Evolutionary conservation across 2,888 invertebrate species (phyloP).

Genomic region (Endotricha flammealis): DNA sequence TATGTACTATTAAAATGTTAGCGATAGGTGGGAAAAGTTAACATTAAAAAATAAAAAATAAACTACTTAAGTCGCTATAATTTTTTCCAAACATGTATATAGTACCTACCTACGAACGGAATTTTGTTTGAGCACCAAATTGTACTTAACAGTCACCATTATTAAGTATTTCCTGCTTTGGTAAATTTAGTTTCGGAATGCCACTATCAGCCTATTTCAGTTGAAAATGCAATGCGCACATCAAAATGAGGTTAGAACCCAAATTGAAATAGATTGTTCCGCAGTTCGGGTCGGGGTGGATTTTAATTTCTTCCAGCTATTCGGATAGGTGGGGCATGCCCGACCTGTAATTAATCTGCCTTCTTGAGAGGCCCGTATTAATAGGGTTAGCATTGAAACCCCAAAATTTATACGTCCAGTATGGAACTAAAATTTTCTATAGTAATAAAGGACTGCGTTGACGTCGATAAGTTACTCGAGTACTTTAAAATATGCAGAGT

Average conservation of each 20-base stretch:
- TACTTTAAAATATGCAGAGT: not conserved
- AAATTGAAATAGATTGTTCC: conserved; percentile 3
- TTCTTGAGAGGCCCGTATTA: conserved; percentile 15
- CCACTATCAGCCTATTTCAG: not conserved
- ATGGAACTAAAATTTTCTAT: too few relatives aligned
- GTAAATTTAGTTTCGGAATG: not conserved
- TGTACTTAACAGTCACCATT: not conserved
- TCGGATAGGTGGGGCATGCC: conserved; percentile 24
- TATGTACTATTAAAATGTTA: too few relatives aligned
- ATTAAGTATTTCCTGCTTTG: not conserved
- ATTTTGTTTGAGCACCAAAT: not conserved
- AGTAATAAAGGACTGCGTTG: not conserved
- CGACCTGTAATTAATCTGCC: conserved; percentile 50
- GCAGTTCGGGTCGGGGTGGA: conserved; percentile 14
- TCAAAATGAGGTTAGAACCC: not conserved
- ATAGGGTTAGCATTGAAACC: too few relatives aligned
- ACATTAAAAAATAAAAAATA: too few relatives aligned
- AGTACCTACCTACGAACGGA: too few relatives aligned
- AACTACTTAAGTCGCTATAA: too few relatives aligned
- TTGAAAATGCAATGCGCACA: not conserved
- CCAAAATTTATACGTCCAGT: too few relatives aligned
- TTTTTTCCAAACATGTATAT: too few relatives aligned
- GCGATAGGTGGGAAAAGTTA: too few relatives aligned
- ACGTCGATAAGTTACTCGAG: not conserved
- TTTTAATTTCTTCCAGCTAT: conserved; percentile 28